Conservation (phyloP, 1,140 invertebrate species). For the Euwallacea similis region DNA sequence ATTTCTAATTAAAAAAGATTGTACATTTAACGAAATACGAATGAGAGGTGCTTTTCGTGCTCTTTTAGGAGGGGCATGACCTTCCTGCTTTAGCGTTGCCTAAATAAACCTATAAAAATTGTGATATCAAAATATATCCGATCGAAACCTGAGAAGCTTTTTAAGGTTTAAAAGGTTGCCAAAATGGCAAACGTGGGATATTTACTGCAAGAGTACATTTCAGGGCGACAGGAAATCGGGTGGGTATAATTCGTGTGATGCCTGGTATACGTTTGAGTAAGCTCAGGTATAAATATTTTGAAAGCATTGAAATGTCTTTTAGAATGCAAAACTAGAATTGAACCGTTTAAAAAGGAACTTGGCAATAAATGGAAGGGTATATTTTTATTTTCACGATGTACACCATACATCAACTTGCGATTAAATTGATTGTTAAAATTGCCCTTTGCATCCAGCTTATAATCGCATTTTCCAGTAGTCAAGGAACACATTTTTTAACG, state of each 20-base stretch:
- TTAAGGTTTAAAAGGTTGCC: conserved; percentile 14
- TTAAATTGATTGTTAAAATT: too few relatives aligned
- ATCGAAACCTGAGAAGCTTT: conserved; percentile 11
- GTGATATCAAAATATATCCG: conserved; percentile 12
- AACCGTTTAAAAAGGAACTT: not conserved
- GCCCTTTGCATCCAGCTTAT: too few relatives aligned
- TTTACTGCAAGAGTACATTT: conserved; percentile 9
- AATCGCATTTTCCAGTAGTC: too few relatives aligned
- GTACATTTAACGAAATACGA: too few relatives aligned
- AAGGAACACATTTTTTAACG: too few relatives aligned
- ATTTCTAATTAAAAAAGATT: too few relatives aligned
- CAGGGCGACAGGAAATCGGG: conserved; percentile 6
- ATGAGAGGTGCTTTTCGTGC: too few relatives aligned
- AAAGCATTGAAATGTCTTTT: not conserved
- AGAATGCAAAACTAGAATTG: too few relatives aligned
- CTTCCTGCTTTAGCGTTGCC: conserved; percentile 5
- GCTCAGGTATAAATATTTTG: not conserved
- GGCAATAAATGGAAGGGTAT: too few relatives aligned
- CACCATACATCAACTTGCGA: too few relatives aligned
- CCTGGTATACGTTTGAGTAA: not conserved
- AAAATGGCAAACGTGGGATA: conserved; percentile 16
- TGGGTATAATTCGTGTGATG: conserved; percentile 4
- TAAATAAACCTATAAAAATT: conserved; percentile 10
- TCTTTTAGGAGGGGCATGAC: not conserved
- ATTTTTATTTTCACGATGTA: too few relatives aligned